These are phyloP conservation scores for Bombus cullumanus DNA, from an alignment of 1,140 invertebrate genomes.

Conservation along the genomic window DNA sequence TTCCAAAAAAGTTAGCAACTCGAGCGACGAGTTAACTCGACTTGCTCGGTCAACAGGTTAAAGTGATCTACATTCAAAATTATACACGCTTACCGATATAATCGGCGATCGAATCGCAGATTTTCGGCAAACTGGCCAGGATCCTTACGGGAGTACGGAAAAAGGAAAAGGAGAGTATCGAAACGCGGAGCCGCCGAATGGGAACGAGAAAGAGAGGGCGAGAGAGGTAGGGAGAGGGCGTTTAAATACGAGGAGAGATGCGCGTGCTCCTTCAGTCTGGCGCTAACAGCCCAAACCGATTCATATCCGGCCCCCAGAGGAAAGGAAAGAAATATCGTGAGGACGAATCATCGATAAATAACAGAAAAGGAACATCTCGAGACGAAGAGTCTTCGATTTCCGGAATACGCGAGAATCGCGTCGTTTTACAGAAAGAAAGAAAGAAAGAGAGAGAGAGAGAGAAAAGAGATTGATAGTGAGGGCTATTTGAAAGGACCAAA, in stretches of 20 bases:
- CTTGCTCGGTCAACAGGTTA: neutral
- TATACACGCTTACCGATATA: neutral
- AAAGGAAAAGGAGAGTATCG: slow-evolving; percentile 44
- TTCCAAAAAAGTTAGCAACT: neutral
- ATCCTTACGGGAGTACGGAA: slow-evolving; percentile 24
- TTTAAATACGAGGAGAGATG: slow-evolving; percentile 80
- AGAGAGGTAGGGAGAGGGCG: slow-evolving; percentile 68
- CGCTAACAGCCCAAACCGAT: slow-evolving; percentile 79
- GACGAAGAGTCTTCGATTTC: neutral
- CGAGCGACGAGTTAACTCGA: neutral
- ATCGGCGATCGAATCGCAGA: neutral
- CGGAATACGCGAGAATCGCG: slow-evolving; percentile 23
- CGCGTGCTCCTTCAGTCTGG: slow-evolving; percentile 81
- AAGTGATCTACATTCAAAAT: neutral
- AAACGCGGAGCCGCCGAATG: slow-evolving; percentile 35
- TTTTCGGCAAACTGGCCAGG: slow-evolving; percentile 21
- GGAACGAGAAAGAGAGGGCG: slow-evolving; percentile 55
- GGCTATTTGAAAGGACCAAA: neutral
- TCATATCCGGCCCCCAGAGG: slow-evolving; percentile 64
- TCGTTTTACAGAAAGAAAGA: neutral
- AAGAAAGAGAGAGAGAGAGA: fast-evolving
- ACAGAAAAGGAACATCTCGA: neutral
- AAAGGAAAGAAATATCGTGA: neutral
- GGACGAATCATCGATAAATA: neutral
- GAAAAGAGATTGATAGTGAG: neutral